A percentile compares a stretch with the other conserved stretches of the same genome.
Evolutionary conservation across 2,113 vertebrate species (phyloP).

Genomic region (Actenoides hombroni): DNA sequence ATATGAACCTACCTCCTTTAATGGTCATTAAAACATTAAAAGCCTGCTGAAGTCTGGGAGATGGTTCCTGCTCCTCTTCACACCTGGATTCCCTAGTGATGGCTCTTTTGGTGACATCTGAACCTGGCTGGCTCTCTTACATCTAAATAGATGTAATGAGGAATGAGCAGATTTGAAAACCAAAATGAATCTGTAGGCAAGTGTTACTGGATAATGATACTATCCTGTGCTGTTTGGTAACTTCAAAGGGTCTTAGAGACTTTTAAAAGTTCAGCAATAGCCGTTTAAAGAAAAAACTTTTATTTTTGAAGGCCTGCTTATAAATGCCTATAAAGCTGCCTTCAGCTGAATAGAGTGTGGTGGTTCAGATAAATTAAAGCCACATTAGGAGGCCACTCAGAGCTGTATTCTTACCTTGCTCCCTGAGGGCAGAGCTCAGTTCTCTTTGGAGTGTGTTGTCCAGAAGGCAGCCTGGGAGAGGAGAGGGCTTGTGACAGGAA

Average conservation of each 20-base stretch:
- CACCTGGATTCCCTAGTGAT: not conserved
- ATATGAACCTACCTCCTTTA: not conserved
- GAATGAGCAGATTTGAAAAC: not conserved
- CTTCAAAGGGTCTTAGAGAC: not conserved
- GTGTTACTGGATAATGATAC: not conserved
- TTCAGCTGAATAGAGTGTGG: not conserved
- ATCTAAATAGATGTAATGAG: not conserved
- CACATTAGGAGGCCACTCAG: not conserved
- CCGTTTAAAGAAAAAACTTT: not conserved
- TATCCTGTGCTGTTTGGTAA: not conserved
- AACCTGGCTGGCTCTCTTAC: not conserved
- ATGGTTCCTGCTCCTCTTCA: not conserved
- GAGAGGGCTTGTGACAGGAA: not conserved
- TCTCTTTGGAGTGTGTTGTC: not conserved
- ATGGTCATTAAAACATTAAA: not conserved
- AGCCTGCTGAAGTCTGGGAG: not conserved
- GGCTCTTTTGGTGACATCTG: not conserved
- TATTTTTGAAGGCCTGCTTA: not conserved
- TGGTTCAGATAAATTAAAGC: not conserved
- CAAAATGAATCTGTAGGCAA: not conserved
- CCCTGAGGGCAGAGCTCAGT: not conserved
- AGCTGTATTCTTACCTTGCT: not conserved
- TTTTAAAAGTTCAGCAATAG: not conserved
- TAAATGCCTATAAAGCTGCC: not conserved
- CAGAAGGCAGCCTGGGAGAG: not conserved